Conservation (phyloP, 2,113 vertebrate species). For the Corydoras maculifer region DNA sequence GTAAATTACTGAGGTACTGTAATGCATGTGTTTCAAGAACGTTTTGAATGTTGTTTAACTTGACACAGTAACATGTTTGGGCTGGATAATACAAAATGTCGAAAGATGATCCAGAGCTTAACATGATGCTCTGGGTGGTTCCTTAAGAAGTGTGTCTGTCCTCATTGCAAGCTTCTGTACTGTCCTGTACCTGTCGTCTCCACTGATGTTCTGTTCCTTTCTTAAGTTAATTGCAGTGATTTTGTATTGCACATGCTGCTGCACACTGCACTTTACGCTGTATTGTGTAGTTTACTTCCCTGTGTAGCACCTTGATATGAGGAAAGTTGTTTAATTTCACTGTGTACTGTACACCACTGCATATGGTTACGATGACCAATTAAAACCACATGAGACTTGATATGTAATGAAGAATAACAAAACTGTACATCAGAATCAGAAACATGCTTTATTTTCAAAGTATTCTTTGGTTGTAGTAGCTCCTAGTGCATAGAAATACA, state of each 20-base stretch:
- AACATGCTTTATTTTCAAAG: no score
- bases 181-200: neutral
- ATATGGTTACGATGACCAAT: no score
- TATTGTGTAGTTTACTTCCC: no score
- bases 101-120: slow-evolving; percentile 9
- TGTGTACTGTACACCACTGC: no score
- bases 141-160: slow-evolving; percentile 17
- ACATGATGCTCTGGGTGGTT: slow-evolving; percentile 23
- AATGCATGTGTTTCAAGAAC: neutral
- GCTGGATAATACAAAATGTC: slow-evolving; percentile 21
- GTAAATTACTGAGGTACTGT: slow-evolving; percentile 22
- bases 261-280: no score
- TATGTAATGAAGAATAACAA: no score
- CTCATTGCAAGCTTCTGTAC: neutral
- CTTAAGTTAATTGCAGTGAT: neutral
- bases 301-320: no score
- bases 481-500: no score
- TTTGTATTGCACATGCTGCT: neutral
- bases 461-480: no score
- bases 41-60: neutral
- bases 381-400: no score
- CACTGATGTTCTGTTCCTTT: neutral
- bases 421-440: no score
- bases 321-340: no score
- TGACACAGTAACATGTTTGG: neutral